Conservation (phyloP, 2,113 vertebrate species). For the Oxygymnocypris stewartii region DNA sequence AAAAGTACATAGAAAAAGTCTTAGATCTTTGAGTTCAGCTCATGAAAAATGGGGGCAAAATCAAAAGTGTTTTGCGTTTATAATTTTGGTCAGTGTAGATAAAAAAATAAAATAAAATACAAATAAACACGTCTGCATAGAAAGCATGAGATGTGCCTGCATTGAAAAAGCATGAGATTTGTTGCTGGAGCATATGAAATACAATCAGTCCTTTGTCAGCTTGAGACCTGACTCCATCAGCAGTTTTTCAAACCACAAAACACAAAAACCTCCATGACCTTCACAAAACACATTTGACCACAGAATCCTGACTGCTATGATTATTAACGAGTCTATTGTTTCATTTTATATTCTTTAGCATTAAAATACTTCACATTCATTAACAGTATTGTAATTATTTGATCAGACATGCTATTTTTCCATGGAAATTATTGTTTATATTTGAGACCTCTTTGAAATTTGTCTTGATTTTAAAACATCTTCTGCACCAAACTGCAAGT, state of each 20-base stretch:
- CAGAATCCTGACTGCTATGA: not conserved
- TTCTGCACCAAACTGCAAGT: not conserved
- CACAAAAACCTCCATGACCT: slow-evolving; percentile 54
- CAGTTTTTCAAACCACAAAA: slow-evolving; percentile 62
- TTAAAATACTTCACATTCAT: not conserved
- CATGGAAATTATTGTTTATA: not conserved
- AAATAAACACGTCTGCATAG: not conserved
- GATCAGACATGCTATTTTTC: not conserved
- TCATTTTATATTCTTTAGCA: not conserved
- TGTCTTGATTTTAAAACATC: slow-evolving; percentile 5
- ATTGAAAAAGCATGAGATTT: slow-evolving; percentile 50
- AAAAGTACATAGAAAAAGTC: too few relatives aligned
- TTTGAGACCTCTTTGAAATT: not conserved
- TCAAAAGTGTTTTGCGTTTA: too few relatives aligned
- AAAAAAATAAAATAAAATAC: not conserved
- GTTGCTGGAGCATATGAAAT: slow-evolving; percentile 72
- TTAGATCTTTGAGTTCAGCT: too few relatives aligned
- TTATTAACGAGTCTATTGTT: slow-evolving; percentile 12
- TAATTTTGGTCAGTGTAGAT: too few relatives aligned
- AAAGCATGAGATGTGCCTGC: slow-evolving; percentile 47
- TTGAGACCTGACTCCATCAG: slow-evolving; percentile 55
- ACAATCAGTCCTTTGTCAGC: slow-evolving; percentile 69
- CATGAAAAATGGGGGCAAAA: too few relatives aligned
- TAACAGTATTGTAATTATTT: not conserved
- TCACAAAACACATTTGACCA: slow-evolving; percentile 25